A percentile compares a stretch with the other conserved stretches of the same genome.
These are phyloP conservation scores for Druceiella hillmani DNA, from an alignment of 2,888 invertebrate genomes.

Conservation along the genomic window DNA sequence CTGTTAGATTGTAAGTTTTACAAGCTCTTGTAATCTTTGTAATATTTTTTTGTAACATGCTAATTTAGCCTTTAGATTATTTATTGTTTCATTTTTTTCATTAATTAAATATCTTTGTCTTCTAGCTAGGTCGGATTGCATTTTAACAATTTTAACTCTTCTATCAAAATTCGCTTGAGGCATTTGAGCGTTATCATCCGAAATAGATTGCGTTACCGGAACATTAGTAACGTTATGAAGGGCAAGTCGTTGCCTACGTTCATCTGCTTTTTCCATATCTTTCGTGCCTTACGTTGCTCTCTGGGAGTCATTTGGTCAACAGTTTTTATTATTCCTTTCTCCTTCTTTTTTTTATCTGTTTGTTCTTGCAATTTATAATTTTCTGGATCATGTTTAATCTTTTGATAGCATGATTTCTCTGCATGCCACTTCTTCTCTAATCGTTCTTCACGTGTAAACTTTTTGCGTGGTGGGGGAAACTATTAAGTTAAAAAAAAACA, in stretches of 20 bases:
- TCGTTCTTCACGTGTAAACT: too few relatives aligned
- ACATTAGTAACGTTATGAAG: conserved; percentile 7
- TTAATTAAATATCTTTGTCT: conserved; percentile 17
- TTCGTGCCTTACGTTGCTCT: too few relatives aligned
- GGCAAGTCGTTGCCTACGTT: conserved; percentile 14
- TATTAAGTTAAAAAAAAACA: too few relatives aligned
- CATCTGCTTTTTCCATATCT: conserved; percentile 12
- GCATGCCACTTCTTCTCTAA: too few relatives aligned
- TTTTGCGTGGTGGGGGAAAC: too few relatives aligned
- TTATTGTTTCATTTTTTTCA: conserved; percentile 13
- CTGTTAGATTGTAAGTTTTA: conserved; percentile 18
- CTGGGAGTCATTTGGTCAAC: conserved; percentile 9
- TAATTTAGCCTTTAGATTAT: conserved; percentile 11
- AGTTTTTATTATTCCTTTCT: conserved; percentile 5
- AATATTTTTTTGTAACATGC: conserved; percentile 15
- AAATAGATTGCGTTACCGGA: conserved; percentile 8
- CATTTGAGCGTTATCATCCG: conserved; percentile 7
- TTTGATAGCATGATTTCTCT: too few relatives aligned
- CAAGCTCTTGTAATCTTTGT: conserved; percentile 15
- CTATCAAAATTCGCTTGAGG: conserved; percentile 5
- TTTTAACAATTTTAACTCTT: too few relatives aligned
- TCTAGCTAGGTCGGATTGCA: conserved; percentile 17
- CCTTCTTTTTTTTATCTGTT: too few relatives aligned
- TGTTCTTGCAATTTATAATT: too few relatives aligned
- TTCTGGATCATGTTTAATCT: too few relatives aligned